Evolutionary conservation across 1,140 invertebrate species (phyloP).

Genomic region (Nasonia vitripennis): DNA sequence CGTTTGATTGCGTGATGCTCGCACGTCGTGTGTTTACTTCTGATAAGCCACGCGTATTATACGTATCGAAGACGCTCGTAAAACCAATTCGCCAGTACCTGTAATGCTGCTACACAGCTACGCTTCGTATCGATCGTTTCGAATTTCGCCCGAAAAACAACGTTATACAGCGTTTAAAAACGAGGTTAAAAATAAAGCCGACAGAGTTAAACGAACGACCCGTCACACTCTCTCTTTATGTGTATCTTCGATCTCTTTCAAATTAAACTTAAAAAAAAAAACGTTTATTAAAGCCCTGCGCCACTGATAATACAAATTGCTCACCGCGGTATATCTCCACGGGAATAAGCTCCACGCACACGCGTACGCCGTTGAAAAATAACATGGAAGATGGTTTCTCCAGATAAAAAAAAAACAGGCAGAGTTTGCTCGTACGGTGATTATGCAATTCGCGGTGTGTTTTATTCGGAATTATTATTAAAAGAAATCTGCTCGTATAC

Average conservation of each 20-base stretch:
- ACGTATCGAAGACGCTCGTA: background rate
- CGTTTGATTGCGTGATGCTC: constrained; percentile 59
- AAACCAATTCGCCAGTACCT: background rate
- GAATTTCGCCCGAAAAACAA: no score
- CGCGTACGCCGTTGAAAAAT: no score
- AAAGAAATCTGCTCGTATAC: background rate
- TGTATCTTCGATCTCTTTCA: background rate
- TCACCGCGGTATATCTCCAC: background rate
- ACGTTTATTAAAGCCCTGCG: background rate
- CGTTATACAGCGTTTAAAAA: no score
- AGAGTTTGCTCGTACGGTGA: background rate
- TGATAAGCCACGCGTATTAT: background rate
- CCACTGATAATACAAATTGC: background rate
- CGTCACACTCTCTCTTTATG: no score
- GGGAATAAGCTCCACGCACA: background rate
- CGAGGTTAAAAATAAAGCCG: no score
- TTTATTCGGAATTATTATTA: background rate
- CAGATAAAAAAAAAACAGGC: no score
- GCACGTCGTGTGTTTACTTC: constrained; percentile 63
- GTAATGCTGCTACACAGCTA: background rate
- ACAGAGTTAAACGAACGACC: no score
- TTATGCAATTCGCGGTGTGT: background rate
- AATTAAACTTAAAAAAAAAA: background rate
- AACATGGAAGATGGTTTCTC: no score
- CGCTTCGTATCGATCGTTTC: background rate